Percentiles rank a stretch among this genome's conserved stretches.
Conservation (phyloP, 2,797 vertebrate species). For the Chaetodon trifasciatus region DNA sequence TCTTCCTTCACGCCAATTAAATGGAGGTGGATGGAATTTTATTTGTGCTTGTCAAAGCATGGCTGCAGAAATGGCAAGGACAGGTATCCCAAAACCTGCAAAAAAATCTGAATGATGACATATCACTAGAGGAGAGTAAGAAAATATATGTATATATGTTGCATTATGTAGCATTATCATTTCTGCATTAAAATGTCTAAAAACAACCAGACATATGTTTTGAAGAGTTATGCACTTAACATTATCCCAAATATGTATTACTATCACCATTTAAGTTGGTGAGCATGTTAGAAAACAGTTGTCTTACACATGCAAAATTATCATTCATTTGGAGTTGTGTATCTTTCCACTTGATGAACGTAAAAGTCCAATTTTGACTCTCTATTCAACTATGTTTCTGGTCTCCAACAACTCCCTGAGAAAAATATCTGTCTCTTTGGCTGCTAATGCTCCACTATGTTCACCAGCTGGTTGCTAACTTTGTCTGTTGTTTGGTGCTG, state of each 20-base stretch:
- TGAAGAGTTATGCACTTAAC: no score
- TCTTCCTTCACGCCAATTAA: neutral
- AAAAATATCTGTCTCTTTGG: neutral
- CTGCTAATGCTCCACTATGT: neutral
- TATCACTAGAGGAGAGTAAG: neutral
- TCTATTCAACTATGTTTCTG: neutral
- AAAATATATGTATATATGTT: neutral
- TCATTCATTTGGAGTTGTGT: neutral
- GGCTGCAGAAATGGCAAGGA: neutral
- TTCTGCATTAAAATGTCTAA: no score
- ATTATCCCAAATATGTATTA: no score
- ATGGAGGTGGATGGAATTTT: neutral
- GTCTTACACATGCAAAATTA: no score
- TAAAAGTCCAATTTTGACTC: neutral
- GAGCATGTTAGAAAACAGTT: neutral
- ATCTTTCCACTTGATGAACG: no score
- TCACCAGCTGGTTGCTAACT: neutral
- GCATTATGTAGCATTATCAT: no score
- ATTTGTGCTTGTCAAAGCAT: constrained; percentile 1
- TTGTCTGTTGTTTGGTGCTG: neutral
- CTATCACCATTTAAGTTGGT: neutral
- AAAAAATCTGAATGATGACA: neutral
- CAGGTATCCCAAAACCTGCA: neutral
- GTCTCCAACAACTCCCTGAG: neutral
- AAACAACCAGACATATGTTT: no score